Conservation (phyloP, 2,113 vertebrate species). For the Steatornis caripensis region DNA sequence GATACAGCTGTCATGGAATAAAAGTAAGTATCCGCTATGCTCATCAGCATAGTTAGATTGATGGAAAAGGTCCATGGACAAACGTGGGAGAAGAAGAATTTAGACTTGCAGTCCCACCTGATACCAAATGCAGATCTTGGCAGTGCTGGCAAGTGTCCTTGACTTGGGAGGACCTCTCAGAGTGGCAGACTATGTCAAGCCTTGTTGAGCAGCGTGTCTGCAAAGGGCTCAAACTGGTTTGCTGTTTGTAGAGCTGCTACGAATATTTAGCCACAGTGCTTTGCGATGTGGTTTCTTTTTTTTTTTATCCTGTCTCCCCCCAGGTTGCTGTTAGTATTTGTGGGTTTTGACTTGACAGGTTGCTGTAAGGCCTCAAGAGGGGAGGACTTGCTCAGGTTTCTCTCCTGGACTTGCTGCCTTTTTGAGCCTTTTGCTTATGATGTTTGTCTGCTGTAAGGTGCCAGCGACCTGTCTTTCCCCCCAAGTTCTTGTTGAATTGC, state of each 20-base stretch:
- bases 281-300: neutral
- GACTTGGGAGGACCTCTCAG: neutral
- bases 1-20: neutral
- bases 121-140: neutral
- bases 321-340: neutral
- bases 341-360: neutral
- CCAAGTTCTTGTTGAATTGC: neutral
- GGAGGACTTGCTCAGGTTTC: neutral
- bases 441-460: neutral
- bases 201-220: neutral
- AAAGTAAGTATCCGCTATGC: neutral
- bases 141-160: neutral
- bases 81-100: neutral
- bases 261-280: neutral
- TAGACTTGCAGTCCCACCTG: neutral
- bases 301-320: neutral
- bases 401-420: neutral
- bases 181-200: neutral
- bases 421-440: neutral
- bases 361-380: neutral
- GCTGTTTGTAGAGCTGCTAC: neutral
- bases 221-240: neutral
- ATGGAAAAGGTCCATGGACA: neutral
- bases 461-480: neutral
- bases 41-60: neutral